phyloP scores from a whole-genome alignment of 2,797 vertebrate genomes.

The Gymnocypris eckloni region DNA sequence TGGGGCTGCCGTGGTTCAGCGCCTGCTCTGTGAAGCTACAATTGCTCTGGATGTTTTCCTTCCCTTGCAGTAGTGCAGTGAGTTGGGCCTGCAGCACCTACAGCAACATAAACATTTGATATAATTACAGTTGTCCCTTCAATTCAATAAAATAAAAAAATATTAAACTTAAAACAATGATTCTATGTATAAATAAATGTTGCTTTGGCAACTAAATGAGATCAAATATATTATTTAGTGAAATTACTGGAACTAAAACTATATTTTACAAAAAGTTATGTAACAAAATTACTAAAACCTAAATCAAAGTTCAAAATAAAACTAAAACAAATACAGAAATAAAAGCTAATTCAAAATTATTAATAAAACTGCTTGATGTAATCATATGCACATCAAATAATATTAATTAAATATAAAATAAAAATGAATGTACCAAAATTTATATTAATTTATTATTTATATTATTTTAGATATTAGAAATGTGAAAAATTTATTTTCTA shows the following conservation, averaged over 20 bases:
- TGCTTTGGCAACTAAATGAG: neutral
- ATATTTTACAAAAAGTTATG: neutral
- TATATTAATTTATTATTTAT: neutral
- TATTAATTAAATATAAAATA: neutral
- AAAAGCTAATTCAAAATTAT: neutral
- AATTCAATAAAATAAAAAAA: neutral
- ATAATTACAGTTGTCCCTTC: neutral
- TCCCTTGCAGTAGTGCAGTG: conserved; percentile 86
- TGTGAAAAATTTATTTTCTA: neutral
- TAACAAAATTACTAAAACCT: neutral
- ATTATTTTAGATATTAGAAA: neutral
- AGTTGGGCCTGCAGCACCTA: conserved; percentile 91
- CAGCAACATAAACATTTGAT: neutral
- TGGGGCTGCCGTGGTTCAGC: conserved; percentile 80
- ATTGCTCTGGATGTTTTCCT: conserved; percentile 94
- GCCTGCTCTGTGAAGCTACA: conserved; percentile 94
- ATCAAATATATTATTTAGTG: neutral
- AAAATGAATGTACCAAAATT: too few relatives aligned
- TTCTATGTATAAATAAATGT: neutral
- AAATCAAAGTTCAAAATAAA: neutral
- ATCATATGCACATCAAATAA: neutral
- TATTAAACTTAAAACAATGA: neutral
- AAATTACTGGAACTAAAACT: neutral
- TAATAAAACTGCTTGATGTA: neutral
- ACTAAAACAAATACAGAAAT: too few relatives aligned